Base-by-base conservation (phyloP, 2,888 invertebrate genomes). In the Cheilosia soror region DNA sequence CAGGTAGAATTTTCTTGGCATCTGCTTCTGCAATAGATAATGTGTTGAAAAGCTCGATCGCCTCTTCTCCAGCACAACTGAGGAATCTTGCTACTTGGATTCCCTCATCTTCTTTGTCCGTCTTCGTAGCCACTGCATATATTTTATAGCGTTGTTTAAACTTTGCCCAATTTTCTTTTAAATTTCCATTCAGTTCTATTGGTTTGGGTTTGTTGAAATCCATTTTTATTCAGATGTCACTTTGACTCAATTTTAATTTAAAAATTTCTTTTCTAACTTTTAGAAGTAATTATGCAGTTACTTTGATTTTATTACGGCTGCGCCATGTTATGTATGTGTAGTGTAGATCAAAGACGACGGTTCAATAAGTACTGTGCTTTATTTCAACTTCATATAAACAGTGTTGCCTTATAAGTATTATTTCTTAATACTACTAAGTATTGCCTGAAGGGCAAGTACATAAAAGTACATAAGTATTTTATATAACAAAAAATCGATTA, bases 41-140 rank as follows among this genome's bases (percentile, higher is more conserved):
- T 2, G 86, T 87, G 20, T 82, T 49, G 55, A 47, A 86, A 4
- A 87, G 33, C 33, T 65, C 51, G 47, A 68, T 51, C 6, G 69
- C 87, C 9, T 88, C 89, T 27, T 87, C 85, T 55, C 88, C 87
- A 40, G 87, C 69, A 15, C 87, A 31, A 58, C 75, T 86, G 20
- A 88, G 33, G 29, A 88, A 76, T 5, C 87, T 78, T 15, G 88
- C 86, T 5, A 80, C 71, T 20, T 71, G 33, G 1, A 62, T 68
- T 83, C 85, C 53, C 33, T 78, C 83, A n/a, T 44, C 51, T 31
- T 68, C 51, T 31, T 37, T 51, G 15, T 75, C 51, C 11, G 49
- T 49, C 29, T 76, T 47, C 5, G 87, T 75, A 87, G 88, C 88
- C 57, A 49, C 66, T 49, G 84, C 9, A 58, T 78, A 87, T 11